These are phyloP conservation scores for Lerema accius DNA, from an alignment of 1,140 invertebrate genomes.

Conservation along the genomic window DNA sequence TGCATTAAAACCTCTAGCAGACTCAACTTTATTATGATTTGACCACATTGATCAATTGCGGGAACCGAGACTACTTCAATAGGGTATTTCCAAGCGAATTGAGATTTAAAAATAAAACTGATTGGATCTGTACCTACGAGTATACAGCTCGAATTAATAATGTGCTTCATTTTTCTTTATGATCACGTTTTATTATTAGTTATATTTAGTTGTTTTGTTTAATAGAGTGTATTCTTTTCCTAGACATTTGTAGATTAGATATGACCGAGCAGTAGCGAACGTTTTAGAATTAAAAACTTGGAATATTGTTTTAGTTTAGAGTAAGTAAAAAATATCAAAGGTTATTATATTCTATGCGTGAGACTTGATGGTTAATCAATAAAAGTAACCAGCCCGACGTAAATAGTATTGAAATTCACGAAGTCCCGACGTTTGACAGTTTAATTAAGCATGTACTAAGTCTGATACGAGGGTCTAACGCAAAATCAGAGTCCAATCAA, in stretches of 20 bases:
- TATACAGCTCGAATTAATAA: slow-evolving; percentile 8
- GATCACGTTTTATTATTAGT: slow-evolving; percentile 6
- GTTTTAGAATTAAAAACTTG: no score
- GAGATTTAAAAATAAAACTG: slow-evolving; percentile 25
- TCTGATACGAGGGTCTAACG: slow-evolving; percentile 58
- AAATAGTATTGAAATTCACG: slow-evolving; percentile 44
- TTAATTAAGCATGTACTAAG: slow-evolving; percentile 67
- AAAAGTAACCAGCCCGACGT: slow-evolving; percentile 36
- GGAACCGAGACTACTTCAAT: slow-evolving; percentile 26
- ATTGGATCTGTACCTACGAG: slow-evolving; percentile 21
- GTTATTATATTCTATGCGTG: no score
- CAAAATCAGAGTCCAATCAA: slow-evolving; percentile 60
- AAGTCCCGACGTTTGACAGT: slow-evolving; percentile 58
- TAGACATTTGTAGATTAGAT: neutral
- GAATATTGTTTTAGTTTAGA: no score
- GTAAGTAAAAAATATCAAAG: no score
- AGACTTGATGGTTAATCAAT: slow-evolving; percentile 21
- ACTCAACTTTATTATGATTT: no score
- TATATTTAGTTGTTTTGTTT: neutral
- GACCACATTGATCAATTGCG: slow-evolving; percentile 27
- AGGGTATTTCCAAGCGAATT: slow-evolving; percentile 27
- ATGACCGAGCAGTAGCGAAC: no score
- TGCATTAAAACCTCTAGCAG: no score
- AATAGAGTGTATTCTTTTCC: neutral
- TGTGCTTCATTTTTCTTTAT: neutral